Conservation (phyloP, 2,113 vertebrate species). For the Neolamprologus kungweensis region DNA sequence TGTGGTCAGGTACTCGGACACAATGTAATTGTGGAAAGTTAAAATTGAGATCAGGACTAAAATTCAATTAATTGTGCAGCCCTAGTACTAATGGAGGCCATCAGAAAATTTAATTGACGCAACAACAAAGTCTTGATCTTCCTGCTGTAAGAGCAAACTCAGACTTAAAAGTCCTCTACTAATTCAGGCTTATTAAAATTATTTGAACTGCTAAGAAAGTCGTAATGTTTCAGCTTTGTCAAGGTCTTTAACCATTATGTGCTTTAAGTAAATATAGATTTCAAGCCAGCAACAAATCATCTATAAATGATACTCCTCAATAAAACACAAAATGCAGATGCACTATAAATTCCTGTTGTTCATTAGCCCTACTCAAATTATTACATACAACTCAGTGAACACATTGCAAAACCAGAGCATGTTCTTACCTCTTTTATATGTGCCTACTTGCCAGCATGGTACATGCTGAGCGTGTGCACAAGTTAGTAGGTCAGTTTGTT, state of each 20-base stretch:
- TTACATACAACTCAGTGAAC: background rate
- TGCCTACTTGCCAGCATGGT: background rate
- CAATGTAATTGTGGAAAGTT: background rate
- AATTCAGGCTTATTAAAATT: background rate
- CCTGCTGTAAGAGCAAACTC: background rate
- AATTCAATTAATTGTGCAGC: background rate
- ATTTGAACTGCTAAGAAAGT: background rate
- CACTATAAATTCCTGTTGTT: background rate
- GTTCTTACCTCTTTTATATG: background rate
- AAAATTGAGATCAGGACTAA: background rate
- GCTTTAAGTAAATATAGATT: background rate
- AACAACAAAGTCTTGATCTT: background rate
- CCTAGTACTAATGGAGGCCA: background rate
- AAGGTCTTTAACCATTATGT: background rate
- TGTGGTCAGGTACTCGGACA: background rate
- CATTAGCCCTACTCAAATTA: background rate
- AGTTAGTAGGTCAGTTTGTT: background rate
- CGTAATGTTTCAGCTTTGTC: background rate
- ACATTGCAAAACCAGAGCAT: background rate
- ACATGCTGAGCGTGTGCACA: background rate
- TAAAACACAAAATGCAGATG: background rate
- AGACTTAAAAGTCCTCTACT: background rate
- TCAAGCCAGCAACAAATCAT: background rate
- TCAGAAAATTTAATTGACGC: background rate
- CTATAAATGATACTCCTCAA: background rate